Evolutionary conservation across 2,113 vertebrate species (phyloP), one percentile per base, ranked within the genome.

Genomic region (Oncorhynchus clarkii): DNA sequence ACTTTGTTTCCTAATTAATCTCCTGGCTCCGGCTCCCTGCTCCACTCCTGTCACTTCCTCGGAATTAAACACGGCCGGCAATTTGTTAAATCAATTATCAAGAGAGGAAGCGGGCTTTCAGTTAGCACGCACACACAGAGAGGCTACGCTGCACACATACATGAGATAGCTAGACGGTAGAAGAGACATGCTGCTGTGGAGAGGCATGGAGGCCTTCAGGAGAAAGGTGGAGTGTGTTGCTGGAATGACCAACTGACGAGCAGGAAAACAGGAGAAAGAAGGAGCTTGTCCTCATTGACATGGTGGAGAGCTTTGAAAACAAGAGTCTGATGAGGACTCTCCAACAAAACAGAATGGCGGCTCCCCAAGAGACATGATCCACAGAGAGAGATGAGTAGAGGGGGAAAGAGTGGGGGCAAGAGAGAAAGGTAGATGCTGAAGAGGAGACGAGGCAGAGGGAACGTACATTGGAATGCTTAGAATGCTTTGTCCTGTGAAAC

Each of bases 11-110:
- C 88, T 92, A 91, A 92, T 93, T 92, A 92, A 90, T 93, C 90
- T 92, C 88, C 83, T 81, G 86, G 88, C 90, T 91, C 85, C 79
- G 62, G 86, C 88, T 90, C 86, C 81, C 85, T 64, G 80, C 85
- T 90, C 90, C 85, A 80, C 88, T 89, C 88, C 83, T 88, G 89
- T 90, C 92, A 90, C 84, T 89, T 90, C 86, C 82, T 85, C 74
- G 80, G 85, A 91, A 91, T 91, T 88, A 93, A 93, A 93, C 89
- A 92, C 86, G 84, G 88, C 83, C 67, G 81, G 89, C 90, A 91
- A 90, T 93, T 93, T 93, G 90, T 92, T 91, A 89, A 93, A 93
- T 93, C 89, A 91, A 91, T 92, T 92, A 91, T 92, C 84, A 84
- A 67, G 83, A 62, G 73, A 78, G 79, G 80, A 78, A 91, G 83